These are phyloP conservation scores for Hoplodrina ambigua DNA, from an alignment of 2,888 invertebrate genomes.

Conservation along the genomic window DNA sequence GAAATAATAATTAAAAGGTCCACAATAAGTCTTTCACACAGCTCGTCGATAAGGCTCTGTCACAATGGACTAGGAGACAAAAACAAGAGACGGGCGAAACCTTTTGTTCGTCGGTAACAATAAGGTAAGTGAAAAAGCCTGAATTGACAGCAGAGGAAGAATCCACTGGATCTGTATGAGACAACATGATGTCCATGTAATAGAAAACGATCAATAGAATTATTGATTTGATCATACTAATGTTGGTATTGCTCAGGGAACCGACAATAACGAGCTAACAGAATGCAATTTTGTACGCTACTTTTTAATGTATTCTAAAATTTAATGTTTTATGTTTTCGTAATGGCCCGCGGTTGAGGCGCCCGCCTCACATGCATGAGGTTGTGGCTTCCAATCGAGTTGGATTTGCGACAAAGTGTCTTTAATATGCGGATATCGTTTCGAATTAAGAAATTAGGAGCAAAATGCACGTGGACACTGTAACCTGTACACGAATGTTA, in stretches of 20 bases:
- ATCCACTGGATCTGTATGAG: slow-evolving; percentile 69
- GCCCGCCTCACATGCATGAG: no score
- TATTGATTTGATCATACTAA: slow-evolving; percentile 31
- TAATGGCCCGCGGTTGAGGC: no score
- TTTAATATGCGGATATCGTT: not conserved
- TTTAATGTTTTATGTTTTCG: no score
- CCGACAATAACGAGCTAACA: not conserved
- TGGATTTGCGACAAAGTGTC: not conserved
- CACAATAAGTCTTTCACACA: slow-evolving; percentile 64
- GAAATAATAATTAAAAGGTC: slow-evolving; percentile 63
- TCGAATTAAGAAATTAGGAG: not conserved
- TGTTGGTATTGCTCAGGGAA: not conserved
- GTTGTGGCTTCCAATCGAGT: not conserved
- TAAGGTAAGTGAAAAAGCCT: slow-evolving; percentile 80
- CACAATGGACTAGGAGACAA: slow-evolving; percentile 80
- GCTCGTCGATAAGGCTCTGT: slow-evolving; percentile 75
- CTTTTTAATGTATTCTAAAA: no score
- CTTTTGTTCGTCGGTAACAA: slow-evolving; percentile 82
- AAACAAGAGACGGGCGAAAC: slow-evolving; percentile 77
- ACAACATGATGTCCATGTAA: slow-evolving; percentile 48
- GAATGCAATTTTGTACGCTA: not conserved
- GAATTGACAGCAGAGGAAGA: slow-evolving; percentile 72
- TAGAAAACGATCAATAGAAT: slow-evolving; percentile 48
- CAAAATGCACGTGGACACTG: slow-evolving; percentile 19
- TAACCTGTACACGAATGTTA: slow-evolving; percentile 4